Evolutionary conservation across 2,113 vertebrate genomes (phyloP), one percentile per base, ranked within the genome.

Genomic region (Chascanopsetta lugubris): DNA sequence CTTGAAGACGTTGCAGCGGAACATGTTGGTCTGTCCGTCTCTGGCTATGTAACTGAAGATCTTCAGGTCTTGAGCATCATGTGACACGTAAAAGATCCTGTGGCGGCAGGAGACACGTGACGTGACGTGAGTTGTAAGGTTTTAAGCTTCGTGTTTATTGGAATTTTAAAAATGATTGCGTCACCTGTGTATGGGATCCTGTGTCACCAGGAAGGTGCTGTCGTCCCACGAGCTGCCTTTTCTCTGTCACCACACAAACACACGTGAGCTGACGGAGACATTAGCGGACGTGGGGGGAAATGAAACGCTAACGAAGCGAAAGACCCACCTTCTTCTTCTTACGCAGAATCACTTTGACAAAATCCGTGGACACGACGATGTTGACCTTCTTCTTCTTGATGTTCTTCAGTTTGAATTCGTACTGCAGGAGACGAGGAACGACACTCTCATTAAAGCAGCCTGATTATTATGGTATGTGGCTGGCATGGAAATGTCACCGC

Each of bases 381-480:
- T 90, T 96, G 83, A 99, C 96, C 79, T 99, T 99, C 91, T 97
- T 99, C 85, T 99, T 99, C 93, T 99, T 99, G 48, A 98, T 96
- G 69, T 97, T 98, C 93, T 99, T 99, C 87, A 96, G 93, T 87
- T 99, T 99, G 84, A 97, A 99, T 61, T 98, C 97, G 65, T 97
- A 98, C 97, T 99, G 93, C 0, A 57, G n/a, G n/a, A n/a, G 27
- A 81, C 18, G 43, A 48, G 46, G 30, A 57, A 53, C 8, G 9
- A 49, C 5, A 30, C 21, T 29, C 1, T 45, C 22, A 63, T 59
- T 18, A 59, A 36, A 69, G 15, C 12, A 34, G 50, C 22, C 2
- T 22, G 1, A 50, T 61, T 32, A 51, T 48, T 24, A 34, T 26
- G 22, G 11, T 8, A 24, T n/a, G n/a, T n/a, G n/a, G n/a, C 32